phyloP scores from a whole-genome alignment of 2,797 vertebrate species.

The Limosa lapponica region DNA sequence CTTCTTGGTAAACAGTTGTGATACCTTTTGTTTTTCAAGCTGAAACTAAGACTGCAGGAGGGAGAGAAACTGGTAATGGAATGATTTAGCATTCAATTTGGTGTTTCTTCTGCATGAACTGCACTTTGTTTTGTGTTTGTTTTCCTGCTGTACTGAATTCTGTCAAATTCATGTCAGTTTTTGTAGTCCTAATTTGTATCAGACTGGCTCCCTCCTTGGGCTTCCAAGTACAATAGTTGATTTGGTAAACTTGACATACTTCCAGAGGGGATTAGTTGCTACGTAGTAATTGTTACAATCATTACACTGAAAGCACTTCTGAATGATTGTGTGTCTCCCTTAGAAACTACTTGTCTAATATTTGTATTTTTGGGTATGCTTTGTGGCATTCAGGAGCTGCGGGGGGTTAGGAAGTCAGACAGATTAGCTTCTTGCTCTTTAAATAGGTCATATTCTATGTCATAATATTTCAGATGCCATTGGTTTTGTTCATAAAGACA shows the following conservation, averaged over 20 bases:
- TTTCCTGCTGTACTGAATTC: slow-evolving; percentile 2
- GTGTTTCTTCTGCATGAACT: not conserved
- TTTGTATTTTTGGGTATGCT: not conserved
- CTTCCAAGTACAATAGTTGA: not conserved
- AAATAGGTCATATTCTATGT: not conserved
- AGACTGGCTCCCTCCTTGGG: not conserved
- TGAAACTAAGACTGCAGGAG: not conserved
- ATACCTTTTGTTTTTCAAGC: not conserved
- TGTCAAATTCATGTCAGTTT: not conserved
- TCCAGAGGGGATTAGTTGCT: not conserved
- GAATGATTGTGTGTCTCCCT: not conserved
- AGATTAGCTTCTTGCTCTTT: not conserved
- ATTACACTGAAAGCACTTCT: not conserved
- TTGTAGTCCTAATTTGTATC: not conserved
- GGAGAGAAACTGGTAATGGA: not conserved
- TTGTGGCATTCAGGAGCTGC: not conserved
- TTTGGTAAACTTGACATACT: not conserved
- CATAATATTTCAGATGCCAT: rapidly evolving
- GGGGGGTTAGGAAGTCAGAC: not conserved
- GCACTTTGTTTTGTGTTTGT: not conserved
- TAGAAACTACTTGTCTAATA: not conserved
- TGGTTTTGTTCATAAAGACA: not conserved
- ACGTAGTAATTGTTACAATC: not conserved
- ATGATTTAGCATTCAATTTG: not conserved
- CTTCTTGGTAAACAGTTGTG: not conserved